Percentiles rank a stretch among this genome's conserved stretches.
These are phyloP conservation scores for Papilio polyxenes DNA, from an alignment of 1,140 invertebrate genomes.

Conservation along the genomic window DNA sequence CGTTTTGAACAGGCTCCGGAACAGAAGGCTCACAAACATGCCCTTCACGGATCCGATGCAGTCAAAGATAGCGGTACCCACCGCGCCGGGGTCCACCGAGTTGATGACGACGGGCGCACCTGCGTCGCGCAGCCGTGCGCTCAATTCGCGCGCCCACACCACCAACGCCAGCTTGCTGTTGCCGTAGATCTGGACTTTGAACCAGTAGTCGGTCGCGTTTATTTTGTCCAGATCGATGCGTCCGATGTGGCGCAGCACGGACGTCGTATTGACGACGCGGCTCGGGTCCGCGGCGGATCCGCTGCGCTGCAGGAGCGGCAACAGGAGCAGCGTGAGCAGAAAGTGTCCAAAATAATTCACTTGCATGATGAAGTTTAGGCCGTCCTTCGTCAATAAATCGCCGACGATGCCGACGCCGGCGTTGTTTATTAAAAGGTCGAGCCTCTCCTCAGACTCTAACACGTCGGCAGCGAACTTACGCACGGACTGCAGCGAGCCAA, in stretches of 20 bases:
- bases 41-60: conserved; percentile 48
- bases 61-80: conserved; percentile 80
- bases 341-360: conserved; percentile 87
- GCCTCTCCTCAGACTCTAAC: conserved; percentile 75
- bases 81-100: conserved; percentile 82
- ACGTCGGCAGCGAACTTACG: conserved; percentile 70
- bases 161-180: conserved; percentile 87
- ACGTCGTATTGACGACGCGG: conserved; percentile 86
- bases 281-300: conserved; percentile 72
- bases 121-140: conserved; percentile 80
- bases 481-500: conserved; percentile 59
- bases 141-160: conserved; percentile 84
- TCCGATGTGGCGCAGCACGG: conserved; percentile 81
- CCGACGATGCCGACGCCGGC: conserved; percentile 82
- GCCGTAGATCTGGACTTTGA: conserved; percentile 79
- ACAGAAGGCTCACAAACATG: conserved; percentile 49
- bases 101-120: conserved; percentile 82
- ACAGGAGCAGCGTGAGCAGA: conserved; percentile 84
- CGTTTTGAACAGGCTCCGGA: conserved; percentile 56
- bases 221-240: conserved; percentile 83
- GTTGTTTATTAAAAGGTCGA: conserved; percentile 87
- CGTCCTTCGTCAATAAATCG: conserved; percentile 80
- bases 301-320: conserved; percentile 81
- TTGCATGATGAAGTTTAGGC: conserved; percentile 84
- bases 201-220: conserved; percentile 82